These are phyloP conservation scores for Haliaeetus leucogaster DNA, from an alignment of 2,113 vertebrate species.

Conservation along the genomic window DNA sequence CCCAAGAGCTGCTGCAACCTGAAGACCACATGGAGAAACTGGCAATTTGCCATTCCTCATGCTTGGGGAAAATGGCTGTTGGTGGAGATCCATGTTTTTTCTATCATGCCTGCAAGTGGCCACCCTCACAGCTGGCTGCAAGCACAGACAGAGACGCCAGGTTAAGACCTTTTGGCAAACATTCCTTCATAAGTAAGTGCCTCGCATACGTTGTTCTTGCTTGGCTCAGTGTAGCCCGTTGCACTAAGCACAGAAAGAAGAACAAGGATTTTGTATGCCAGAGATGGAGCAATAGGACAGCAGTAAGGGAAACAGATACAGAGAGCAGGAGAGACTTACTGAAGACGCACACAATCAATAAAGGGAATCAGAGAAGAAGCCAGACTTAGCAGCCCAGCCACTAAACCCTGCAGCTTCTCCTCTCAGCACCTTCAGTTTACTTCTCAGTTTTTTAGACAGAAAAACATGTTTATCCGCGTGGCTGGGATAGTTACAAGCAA, in stretches of 20 bases:
- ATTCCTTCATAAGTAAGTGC: not conserved
- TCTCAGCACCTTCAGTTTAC: not conserved
- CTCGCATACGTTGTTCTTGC: not conserved
- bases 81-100: accelerated
- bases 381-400: not conserved
- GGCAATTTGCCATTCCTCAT: not conserved
- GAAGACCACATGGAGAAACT: not conserved
- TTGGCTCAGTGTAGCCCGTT: not conserved
- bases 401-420: not conserved
- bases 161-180: not conserved
- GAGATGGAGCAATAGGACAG: not conserved
- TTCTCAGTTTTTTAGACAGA: not conserved
- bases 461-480: not conserved
- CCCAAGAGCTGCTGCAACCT: not conserved
- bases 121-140: not conserved
- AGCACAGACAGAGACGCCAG: not conserved
- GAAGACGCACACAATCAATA: not conserved
- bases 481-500: not conserved
- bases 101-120: not conserved
- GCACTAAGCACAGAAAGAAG: not conserved
- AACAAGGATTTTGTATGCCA: not conserved
- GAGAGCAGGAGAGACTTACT: not conserved
- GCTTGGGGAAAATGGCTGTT: not conserved
- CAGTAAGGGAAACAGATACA: not conserved
- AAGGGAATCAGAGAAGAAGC: not conserved